Evolutionary conservation across 2,113 vertebrate genomes (phyloP).

Genomic region (Brevimyrus niger): DNA sequence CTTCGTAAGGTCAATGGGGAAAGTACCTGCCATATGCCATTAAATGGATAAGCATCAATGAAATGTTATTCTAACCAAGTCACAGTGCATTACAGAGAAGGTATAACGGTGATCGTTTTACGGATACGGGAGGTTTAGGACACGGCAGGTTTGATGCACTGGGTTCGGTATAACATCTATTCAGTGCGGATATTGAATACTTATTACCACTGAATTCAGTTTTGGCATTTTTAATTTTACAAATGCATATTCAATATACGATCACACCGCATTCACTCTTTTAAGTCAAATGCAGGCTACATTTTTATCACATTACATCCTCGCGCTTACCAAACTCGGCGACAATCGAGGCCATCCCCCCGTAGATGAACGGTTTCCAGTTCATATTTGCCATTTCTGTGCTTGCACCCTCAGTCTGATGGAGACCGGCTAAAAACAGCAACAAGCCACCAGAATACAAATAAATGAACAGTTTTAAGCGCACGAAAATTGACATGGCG

Average conservation of each 20-base stretch:
- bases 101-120: neutral
- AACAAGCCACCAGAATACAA: conserved; percentile 49
- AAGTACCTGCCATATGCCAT: conserved; percentile 65
- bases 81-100: neutral
- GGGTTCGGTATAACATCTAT: neutral
- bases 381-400: conserved; percentile 79
- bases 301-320: neutral
- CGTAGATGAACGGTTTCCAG: conserved; percentile 95
- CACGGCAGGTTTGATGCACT: neutral
- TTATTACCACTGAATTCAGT: neutral
- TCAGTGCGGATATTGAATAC: neutral
- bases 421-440: conserved; percentile 61
- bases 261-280: neutral
- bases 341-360: conserved; percentile 90
- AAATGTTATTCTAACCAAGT: neutral
- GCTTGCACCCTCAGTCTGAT: conserved; percentile 63
- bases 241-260: neutral
- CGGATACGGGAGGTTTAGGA: neutral
- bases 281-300: neutral
- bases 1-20: conserved; percentile 89
- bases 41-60: conserved; percentile 1
- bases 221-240: neutral
- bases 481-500: conserved; percentile 49
- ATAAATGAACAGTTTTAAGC: conserved; percentile 52
- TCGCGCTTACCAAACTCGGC: conserved; percentile 85